Conservation (phyloP, 2,113 vertebrate species). For the Archilochus colubris region DNA sequence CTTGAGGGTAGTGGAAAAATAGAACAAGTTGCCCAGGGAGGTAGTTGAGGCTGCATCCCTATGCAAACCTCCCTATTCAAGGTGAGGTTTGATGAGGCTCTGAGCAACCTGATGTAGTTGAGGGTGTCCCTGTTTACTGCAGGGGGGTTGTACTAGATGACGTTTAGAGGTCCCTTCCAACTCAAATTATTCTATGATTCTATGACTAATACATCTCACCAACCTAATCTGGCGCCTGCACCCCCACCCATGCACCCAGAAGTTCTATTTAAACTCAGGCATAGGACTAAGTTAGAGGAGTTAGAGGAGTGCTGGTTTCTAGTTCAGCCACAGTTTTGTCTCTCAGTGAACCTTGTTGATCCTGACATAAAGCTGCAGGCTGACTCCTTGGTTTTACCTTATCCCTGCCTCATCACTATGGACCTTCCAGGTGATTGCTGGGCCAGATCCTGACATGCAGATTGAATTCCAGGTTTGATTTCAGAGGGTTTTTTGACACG, state of each 20-base stretch:
- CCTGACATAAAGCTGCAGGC: background rate
- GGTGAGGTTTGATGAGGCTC: too few species aligned
- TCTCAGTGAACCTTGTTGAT: background rate
- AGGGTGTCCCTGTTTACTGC: too few species aligned
- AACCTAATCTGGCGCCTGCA: background rate
- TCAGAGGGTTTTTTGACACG: background rate
- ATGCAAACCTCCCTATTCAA: too few species aligned
- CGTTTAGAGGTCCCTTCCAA: too few species aligned
- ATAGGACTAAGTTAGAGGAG: background rate
- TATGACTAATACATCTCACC: background rate
- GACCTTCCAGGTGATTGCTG: background rate
- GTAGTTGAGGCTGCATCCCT: too few species aligned
- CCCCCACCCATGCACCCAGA: background rate
- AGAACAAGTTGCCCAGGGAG: too few species aligned
- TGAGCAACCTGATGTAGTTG: too few species aligned
- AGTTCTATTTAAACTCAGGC: background rate
- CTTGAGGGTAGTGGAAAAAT: too few species aligned
- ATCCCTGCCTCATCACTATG: background rate
- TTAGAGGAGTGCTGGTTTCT: background rate
- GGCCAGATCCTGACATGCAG: background rate
- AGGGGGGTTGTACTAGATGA: too few species aligned
- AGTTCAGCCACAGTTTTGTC: background rate
- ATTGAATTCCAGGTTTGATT: background rate
- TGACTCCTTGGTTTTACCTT: background rate
- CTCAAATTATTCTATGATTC: too few species aligned